Percentiles rank a stretch among this genome's conserved stretches.
Evolutionary conservation across 2,888 invertebrate species (phyloP).

Genomic region (Eremobia ochroleuca): DNA sequence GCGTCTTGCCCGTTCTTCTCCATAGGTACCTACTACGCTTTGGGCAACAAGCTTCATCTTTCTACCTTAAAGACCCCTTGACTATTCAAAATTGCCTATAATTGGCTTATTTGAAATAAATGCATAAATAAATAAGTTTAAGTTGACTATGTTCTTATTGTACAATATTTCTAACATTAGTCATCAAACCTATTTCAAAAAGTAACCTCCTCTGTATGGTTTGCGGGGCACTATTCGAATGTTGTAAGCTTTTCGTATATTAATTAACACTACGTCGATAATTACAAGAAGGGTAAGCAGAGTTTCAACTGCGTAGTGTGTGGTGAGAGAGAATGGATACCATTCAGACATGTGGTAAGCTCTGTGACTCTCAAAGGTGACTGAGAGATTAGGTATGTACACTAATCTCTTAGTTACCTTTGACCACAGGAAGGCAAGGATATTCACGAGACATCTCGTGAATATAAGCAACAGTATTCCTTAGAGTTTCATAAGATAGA

Average conservation of each 20-base stretch:
- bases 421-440: not conserved
- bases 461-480: not conserved
- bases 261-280: slow-evolving; percentile 12
- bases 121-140: too few species aligned
- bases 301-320: not conserved
- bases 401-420: not conserved
- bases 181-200: not conserved
- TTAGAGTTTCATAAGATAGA: not conserved
- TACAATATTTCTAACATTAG: not conserved
- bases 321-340: not conserved
- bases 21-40: too few species aligned
- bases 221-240: not conserved
- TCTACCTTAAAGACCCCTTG: too few species aligned
- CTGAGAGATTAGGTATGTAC: not conserved
- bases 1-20: too few species aligned
- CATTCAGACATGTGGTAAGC: not conserved
- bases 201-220: not conserved
- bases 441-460: not conserved
- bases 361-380: not conserved
- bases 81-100: too few species aligned
- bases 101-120: too few species aligned
- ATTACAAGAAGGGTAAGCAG: not conserved
- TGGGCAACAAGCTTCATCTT: too few species aligned
- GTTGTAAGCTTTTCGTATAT: slow-evolving; percentile 1
- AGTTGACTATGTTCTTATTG: too few species aligned